Evolutionary conservation across 2,113 vertebrate genomes (phyloP).

Genomic region (Trinectes maculatus): DNA sequence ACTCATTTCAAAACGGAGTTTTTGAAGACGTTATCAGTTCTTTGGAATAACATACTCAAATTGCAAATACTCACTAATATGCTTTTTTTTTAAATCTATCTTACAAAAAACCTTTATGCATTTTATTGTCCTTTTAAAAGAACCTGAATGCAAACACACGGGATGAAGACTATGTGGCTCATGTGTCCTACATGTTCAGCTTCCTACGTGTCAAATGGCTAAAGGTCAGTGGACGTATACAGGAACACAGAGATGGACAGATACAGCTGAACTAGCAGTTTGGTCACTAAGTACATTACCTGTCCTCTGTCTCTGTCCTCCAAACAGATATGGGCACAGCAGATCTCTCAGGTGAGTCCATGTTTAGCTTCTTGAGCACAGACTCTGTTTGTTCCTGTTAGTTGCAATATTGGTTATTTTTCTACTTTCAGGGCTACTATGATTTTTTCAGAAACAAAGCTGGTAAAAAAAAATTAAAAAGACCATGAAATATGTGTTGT

Average conservation of each 20-base stretch:
- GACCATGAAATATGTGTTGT: neutral
- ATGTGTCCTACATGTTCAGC: constrained; percentile 80
- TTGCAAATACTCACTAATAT: too few species aligned
- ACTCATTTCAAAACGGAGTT: neutral
- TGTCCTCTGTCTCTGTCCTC: constrained; percentile 33
- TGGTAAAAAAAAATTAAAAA: constrained; percentile 2
- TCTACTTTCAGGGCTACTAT: neutral
- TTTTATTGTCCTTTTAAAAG: constrained; percentile 23
- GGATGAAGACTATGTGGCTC: constrained; percentile 63
- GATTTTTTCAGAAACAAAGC: constrained; percentile 8
- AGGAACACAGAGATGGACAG: neutral
- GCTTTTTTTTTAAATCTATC: too few species aligned
- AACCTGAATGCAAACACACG: constrained; percentile 64
- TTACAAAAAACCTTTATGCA: neutral
- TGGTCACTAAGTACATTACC: neutral
- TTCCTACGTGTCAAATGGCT: constrained; percentile 79
- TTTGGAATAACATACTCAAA: neutral
- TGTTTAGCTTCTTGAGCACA: neutral
- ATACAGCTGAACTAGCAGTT: neutral
- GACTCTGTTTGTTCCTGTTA: neutral
- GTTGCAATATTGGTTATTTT: neutral
- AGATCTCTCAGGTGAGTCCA: constrained; percentile 72
- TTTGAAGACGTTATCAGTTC: neutral
- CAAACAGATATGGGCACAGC: constrained; percentile 78
- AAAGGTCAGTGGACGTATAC: constrained; percentile 65